Base-by-base conservation (phyloP, 2,888 invertebrate genomes). In the Orgyia antiqua region DNA sequence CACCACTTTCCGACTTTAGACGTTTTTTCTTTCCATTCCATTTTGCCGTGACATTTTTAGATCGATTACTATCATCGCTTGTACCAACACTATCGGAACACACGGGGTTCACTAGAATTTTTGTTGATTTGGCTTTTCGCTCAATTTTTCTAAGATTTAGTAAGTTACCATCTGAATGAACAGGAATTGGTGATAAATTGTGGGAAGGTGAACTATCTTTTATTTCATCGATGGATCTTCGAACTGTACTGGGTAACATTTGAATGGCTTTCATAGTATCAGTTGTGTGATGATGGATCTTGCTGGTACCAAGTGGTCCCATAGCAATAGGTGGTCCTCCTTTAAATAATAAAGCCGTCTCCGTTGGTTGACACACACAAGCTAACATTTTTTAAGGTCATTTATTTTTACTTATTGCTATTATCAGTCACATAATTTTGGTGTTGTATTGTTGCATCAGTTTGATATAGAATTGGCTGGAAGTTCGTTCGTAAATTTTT, bases 291-390 rank as follows among this genome's bases (percentile, higher is more conserved):
- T 69, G 73, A 59, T 87, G 62, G 61, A 75, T 51, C 76, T 76
- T 74, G 68, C 72, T 67, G 56, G 83, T 61, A 61, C 86, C 68
- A 55, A 89, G 68, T 75, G 89, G 79, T 63, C 88, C 84, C 88
- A 87, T 80, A 64, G 87, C 63, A 65, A 88, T 63, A 61, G 87
- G 79, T 57, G 82, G 76, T 58, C 86, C 84, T 64, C 87, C 87
- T 71, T 82, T 83, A 62, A 83, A 87, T 38, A 87, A 66, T 58
- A 87, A 62, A 32, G 84, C 84, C 45, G 89, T 88, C 59, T 90
- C 89, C 50, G 87, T 79, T 40, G 90, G 90, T 67, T 90, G 90
- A 69, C 90, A 91, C 51, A 90, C 90, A 79, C 90, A 91, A 61
- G 90, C 90, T 82, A 91, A 80, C 91, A 91, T 91, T 75, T 80